These are phyloP conservation scores for Oceanites oceanicus DNA, from an alignment of 2,113 vertebrate genomes.

Conservation along the genomic window DNA sequence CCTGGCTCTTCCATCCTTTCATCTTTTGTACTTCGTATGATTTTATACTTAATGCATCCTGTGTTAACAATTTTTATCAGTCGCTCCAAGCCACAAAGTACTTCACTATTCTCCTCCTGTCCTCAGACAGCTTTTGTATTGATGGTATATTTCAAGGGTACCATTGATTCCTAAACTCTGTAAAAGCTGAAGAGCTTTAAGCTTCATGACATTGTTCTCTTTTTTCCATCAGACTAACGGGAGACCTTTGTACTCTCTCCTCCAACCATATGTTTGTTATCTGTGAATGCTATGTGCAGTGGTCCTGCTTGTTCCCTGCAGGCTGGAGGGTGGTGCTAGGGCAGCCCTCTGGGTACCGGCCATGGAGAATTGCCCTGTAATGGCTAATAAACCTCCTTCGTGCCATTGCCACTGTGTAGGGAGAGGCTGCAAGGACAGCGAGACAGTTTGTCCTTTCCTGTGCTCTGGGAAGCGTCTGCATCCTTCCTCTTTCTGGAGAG, in stretches of 20 bases:
- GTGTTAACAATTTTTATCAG: fast-evolving
- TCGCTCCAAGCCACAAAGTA: neutral
- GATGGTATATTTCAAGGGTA: neutral
- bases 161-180: neutral
- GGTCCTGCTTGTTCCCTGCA: neutral
- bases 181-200: neutral
- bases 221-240: neutral
- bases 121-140: neutral
- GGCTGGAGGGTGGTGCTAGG: neutral
- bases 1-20: neutral
- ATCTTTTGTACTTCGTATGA: neutral
- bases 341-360: neutral
- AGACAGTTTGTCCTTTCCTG: neutral
- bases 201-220: neutral
- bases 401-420: neutral
- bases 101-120: neutral
- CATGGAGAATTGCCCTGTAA: neutral
- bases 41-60: neutral
- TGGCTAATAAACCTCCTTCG: neutral
- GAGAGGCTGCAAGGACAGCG: neutral
- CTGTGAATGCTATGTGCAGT: neutral
- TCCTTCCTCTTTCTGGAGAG: neutral
- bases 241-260: fast-evolving
- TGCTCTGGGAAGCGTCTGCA: fast-evolving
- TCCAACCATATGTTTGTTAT: fast-evolving